phyloP scores from a whole-genome alignment of 1,140 invertebrate species.

The Anastrepha ludens region DNA sequence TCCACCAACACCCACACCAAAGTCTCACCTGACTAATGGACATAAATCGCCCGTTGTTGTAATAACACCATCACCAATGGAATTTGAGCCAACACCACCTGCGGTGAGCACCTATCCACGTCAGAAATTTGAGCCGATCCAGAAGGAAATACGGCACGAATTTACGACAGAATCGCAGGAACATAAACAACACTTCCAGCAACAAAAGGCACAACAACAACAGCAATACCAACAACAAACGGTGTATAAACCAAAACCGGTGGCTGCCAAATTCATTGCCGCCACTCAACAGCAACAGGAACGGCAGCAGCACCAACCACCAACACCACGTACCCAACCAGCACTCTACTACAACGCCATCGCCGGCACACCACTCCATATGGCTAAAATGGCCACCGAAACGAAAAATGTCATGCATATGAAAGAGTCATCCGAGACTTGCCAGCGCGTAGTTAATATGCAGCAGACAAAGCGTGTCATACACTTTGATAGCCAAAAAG shows the following conservation, averaged over 20 bases:
- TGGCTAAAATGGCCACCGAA: slow-evolving; percentile 79
- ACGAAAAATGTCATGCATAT: slow-evolving; percentile 81
- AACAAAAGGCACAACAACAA: slow-evolving; percentile 66
- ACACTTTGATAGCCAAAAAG: slow-evolving; percentile 77
- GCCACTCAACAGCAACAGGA: slow-evolving; percentile 76
- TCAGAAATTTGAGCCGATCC: slow-evolving; percentile 78
- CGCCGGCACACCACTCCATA: slow-evolving; percentile 76
- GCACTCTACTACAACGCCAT: slow-evolving; percentile 77
- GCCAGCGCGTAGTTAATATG: slow-evolving; percentile 79
- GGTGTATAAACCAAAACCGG: slow-evolving; percentile 75
- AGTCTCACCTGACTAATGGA: slow-evolving; percentile 68
- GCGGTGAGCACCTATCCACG: slow-evolving; percentile 73
- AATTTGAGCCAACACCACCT: slow-evolving; percentile 77
- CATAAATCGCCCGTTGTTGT: slow-evolving; percentile 75
- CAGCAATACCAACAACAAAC: slow-evolving; percentile 64
- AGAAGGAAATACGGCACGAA: slow-evolving; percentile 74
- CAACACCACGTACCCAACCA: slow-evolving; percentile 66
- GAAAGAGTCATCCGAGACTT: slow-evolving; percentile 81
- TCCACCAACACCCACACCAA: slow-evolving; percentile 76
- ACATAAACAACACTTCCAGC: slow-evolving; percentile 62
- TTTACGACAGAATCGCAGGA: slow-evolving; percentile 67
- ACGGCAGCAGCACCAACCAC: slow-evolving; percentile 71
- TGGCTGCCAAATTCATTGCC: slow-evolving; percentile 72
- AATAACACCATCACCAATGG: slow-evolving; percentile 75
- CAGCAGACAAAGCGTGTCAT: slow-evolving; percentile 82